Evolutionary conservation across 2,888 invertebrate genomes (phyloP).

Genomic region (Pyrgus malvae): DNA sequence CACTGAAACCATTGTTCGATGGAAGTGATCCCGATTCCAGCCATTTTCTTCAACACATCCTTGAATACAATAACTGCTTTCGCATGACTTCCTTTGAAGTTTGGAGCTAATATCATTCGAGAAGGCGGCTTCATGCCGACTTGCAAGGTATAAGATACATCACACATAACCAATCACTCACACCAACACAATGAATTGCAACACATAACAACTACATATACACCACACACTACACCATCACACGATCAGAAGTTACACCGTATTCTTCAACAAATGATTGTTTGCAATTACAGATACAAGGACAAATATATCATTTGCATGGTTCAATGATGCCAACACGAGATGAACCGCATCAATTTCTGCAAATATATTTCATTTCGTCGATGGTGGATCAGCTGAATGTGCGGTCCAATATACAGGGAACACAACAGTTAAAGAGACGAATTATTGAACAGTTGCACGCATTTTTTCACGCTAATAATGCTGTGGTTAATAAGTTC

Average conservation of each 20-base stretch:
- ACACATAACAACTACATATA: conserved; percentile 30
- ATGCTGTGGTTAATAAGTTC: conserved; percentile 38
- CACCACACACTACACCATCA: conserved; percentile 27
- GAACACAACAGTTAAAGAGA: conserved; percentile 38
- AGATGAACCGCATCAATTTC: conserved; percentile 40
- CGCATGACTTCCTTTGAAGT: conserved; percentile 45
- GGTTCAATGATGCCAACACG: conserved; percentile 39
- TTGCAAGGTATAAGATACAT: conserved; percentile 40
- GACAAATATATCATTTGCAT: conserved; percentile 41
- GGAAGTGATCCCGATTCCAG: conserved; percentile 37
- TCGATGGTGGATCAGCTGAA: conserved; percentile 37
- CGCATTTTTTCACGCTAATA: conserved; percentile 39
- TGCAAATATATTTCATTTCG: conserved; percentile 42
- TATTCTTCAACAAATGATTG: conserved; percentile 33
- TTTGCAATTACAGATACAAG: conserved; percentile 37
- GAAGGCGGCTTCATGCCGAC: conserved; percentile 41
- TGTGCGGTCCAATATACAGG: conserved; percentile 38
- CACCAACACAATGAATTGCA: conserved; percentile 29
- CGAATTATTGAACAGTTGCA: conserved; percentile 39
- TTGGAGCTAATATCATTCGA: no score
- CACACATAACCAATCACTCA: conserved; percentile 29
- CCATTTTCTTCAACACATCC: conserved; percentile 41
- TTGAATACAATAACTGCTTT: conserved; percentile 43
- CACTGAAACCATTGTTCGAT: conserved; percentile 41
- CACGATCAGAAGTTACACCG: conserved; percentile 28